Evolutionary conservation across 2,888 invertebrate species (phyloP).

Genomic region (Pyralis farinalis): DNA sequence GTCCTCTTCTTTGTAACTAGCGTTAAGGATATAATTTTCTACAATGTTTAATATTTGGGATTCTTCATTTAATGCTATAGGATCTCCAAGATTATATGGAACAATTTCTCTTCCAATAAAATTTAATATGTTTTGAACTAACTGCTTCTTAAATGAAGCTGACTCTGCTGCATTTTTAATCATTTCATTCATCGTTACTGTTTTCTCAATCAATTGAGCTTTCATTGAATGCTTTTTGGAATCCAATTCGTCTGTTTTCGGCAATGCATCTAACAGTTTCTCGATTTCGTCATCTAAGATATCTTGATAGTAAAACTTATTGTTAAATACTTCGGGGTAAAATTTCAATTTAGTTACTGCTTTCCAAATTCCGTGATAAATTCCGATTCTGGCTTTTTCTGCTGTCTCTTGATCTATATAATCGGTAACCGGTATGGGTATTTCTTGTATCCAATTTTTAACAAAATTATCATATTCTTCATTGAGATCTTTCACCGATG

Average conservation of each 20-base stretch:
- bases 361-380: conserved; percentile 51
- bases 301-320: conserved; percentile 49
- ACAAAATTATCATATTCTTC: conserved; percentile 39
- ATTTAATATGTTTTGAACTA: conserved; percentile 36
- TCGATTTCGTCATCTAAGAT: conserved; percentile 55
- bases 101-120: conserved; percentile 22
- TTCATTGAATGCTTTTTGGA: conserved; percentile 37
- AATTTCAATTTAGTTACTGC: conserved; percentile 44
- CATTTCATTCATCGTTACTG: conserved; percentile 31
- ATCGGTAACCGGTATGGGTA: conserved; percentile 35
- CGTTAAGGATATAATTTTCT: conserved; percentile 45
- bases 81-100: conserved; percentile 18
- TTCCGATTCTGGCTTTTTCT: conserved; percentile 36
- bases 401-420: conserved; percentile 26
- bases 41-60: conserved; percentile 38
- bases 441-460: conserved; percentile 40
- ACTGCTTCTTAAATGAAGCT: conserved; percentile 40
- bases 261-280: conserved; percentile 40
- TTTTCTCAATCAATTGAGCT: conserved; percentile 43
- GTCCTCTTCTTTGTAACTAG: conserved; percentile 39
- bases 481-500: conserved; percentile 28
- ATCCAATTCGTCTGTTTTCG: conserved; percentile 39
- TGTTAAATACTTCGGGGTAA: conserved; percentile 34
- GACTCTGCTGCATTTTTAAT: conserved; percentile 25
- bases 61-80: conserved; percentile 34